Base-by-base conservation (phyloP, 2,113 vertebrate species). In the Melanocharis versteri region DNA sequence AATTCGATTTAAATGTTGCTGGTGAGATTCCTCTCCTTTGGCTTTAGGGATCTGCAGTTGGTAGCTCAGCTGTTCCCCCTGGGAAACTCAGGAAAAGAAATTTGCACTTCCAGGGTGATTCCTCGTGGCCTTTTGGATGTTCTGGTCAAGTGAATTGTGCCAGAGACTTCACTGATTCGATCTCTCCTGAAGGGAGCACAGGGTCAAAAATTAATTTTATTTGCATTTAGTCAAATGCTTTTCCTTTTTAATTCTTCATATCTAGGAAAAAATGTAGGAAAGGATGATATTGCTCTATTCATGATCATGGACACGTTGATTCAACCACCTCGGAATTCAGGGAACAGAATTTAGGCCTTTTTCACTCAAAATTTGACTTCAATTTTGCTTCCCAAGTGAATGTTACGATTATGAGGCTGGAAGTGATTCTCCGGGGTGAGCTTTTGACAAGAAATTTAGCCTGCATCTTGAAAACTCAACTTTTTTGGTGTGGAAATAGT, bases 271-370 rank as follows among this genome's bases (percentile, higher is more conserved):
- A 48, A 3, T 3, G 3, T 4, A 23, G 37, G 3, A 70, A 51
- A 40, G 14, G 7, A 71, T 71, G 50, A 6, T 26, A 10, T 3
- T 75, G 2, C 23, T 50, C 8, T 18, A 75, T 50, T 39, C 27
- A 6, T 21, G 13, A 20, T 56, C 15, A 18, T 28, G 22, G 21
- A 2, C 14, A 6, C 0, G 0, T 8, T 35, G 15, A 14, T 58
- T 92, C n/a, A n/a, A 17, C 15, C 19, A 18, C 24, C 11, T 66
- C 4, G 1, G 71, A 65, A 40, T 64, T n/a, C 27, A 56, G 11
- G 8, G 15, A 66, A 39, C 6, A 5, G 0, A 28, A 35, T 57
- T 83, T 65, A 23, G 51, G 2, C 11, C 39, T 45, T 13, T 92
- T 82, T 76, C 31, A 17, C 44, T 64, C 13, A 6, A 16, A 66